phyloP scores from a whole-genome alignment of 2,888 invertebrate genomes.

The Itoplectis maculator region DNA sequence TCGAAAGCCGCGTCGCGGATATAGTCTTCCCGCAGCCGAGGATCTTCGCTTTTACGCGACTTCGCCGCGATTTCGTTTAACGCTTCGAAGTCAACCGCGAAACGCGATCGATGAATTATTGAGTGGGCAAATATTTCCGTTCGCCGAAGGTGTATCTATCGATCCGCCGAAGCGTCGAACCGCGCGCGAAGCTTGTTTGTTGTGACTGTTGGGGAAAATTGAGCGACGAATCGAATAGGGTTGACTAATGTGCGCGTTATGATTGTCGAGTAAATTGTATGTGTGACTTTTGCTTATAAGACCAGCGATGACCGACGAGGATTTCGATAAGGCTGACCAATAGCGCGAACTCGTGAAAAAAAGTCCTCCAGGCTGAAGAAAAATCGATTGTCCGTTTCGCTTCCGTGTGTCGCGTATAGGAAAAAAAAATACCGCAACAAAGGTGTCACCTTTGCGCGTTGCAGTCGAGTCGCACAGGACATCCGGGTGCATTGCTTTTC shows the following conservation, averaged over 20 bases:
- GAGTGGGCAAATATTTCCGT: conserved; percentile 24
- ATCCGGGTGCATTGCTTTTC: not conserved
- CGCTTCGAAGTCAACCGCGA: not conserved
- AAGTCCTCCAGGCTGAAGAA: conserved; percentile 30
- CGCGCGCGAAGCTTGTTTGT: conserved; percentile 27
- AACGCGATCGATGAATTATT: conserved; percentile 38
- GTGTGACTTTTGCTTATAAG: not conserved
- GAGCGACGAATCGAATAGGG: not conserved
- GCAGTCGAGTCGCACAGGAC: conserved; percentile 34
- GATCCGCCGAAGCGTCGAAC: conserved; percentile 17
- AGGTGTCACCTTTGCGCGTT: not conserved
- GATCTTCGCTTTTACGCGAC: conserved; percentile 4
- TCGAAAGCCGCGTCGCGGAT: conserved; percentile 37
- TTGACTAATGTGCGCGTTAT: not conserved
- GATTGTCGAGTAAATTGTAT: not conserved
- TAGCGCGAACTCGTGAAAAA: not conserved
- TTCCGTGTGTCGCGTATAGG: conserved; percentile 43
- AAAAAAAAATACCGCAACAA: conserved; percentile 34
- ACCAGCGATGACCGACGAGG: not conserved
- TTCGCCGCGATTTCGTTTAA: not conserved
- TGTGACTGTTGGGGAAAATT: not conserved
- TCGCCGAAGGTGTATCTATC: conserved; percentile 44
- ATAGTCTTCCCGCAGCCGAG: conserved; percentile 17
- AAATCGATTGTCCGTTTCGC: conserved; percentile 54
- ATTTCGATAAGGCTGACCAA: not conserved